These are phyloP conservation scores for Nymphalis polychloros DNA, from an alignment of 2,888 invertebrate genomes.

Conservation along the genomic window DNA sequence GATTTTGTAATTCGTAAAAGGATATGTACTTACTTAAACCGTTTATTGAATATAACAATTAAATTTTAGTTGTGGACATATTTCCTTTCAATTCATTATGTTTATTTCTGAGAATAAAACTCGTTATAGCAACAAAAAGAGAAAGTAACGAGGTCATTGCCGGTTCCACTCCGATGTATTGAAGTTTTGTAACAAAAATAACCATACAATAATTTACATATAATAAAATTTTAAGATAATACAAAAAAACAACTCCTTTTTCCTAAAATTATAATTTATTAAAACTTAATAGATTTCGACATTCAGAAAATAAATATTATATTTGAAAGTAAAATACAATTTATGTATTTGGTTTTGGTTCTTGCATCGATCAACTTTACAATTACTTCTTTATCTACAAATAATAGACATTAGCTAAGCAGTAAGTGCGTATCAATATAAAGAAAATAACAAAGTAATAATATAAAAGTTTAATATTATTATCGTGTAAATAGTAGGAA, in stretches of 20 bases:
- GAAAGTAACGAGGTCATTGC: slow-evolving; percentile 37
- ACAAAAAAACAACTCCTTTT: too few relatives aligned
- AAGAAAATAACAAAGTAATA: background rate
- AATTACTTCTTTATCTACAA: too few relatives aligned
- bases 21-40: background rate
- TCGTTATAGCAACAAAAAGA: slow-evolving; percentile 28
- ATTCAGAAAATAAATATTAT: too few relatives aligned
- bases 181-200: slow-evolving; percentile 30
- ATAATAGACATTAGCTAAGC: too few relatives aligned
- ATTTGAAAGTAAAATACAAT: too few relatives aligned
- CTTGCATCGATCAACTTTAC: too few relatives aligned
- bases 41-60: background rate
- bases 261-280: too few relatives aligned
- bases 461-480: background rate
- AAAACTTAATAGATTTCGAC: too few relatives aligned
- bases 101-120: slow-evolving; percentile 17
- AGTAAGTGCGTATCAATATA: too few relatives aligned
- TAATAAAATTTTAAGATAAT: too few relatives aligned
- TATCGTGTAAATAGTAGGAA: background rate
- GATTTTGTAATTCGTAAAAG: slow-evolving; percentile 30
- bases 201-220: slow-evolving; percentile 2
- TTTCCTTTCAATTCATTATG: slow-evolving; percentile 1
- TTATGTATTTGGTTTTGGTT: too few relatives aligned
- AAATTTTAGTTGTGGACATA: background rate
- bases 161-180: slow-evolving; percentile 14